These are phyloP conservation scores for Heliconius hortense DNA, from an alignment of 2,888 invertebrate species.

Conservation along the genomic window DNA sequence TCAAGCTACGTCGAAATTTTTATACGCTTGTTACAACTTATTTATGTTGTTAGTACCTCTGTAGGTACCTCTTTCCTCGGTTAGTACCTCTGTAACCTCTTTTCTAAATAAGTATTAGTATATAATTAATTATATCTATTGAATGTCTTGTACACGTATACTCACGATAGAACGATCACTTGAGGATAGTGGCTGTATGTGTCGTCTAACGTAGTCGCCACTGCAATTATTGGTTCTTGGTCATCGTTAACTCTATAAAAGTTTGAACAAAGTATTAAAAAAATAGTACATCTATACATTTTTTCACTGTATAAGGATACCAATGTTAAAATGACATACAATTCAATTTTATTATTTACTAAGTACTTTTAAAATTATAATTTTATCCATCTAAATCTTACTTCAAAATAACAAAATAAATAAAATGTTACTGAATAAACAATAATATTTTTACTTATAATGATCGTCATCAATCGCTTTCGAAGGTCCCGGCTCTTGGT, in stretches of 20 bases:
- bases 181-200: conserved; percentile 68
- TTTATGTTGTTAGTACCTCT: too few relatives aligned
- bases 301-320: neutral
- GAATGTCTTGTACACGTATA: conserved; percentile 38
- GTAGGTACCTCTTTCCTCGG: too few relatives aligned
- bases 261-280: neutral
- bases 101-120: too few relatives aligned
- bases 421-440: neutral
- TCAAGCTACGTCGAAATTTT: too few relatives aligned
- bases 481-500: conserved; percentile 64
- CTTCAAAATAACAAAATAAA: neutral
- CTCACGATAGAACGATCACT: conserved; percentile 78
- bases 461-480: conserved; percentile 63
- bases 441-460: conserved; percentile 56
- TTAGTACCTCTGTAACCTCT: too few relatives aligned
- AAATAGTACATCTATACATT: neutral
- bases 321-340: neutral
- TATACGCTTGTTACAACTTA: too few relatives aligned
- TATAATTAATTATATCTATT: neutral
- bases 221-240: conserved; percentile 73
- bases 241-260: conserved; percentile 69
- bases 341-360: too few relatives aligned
- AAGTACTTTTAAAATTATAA: too few relatives aligned
- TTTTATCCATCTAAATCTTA: neutral
- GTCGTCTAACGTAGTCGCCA: conserved; percentile 70